phyloP scores from a whole-genome alignment of 2,888 invertebrate genomes.

The Drosophila kambysellisi region DNA sequence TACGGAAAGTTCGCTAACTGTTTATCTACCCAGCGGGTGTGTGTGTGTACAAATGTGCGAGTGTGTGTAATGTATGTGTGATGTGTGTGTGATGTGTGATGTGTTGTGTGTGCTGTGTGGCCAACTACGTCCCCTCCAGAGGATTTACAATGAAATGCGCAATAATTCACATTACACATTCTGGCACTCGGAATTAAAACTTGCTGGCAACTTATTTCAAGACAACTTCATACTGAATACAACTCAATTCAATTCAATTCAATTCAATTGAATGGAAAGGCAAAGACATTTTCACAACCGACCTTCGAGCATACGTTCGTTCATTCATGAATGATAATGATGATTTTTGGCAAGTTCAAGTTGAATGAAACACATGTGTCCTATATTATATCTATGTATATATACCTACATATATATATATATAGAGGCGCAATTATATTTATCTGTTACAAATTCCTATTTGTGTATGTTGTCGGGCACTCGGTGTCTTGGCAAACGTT shows the following conservation, averaged over 20 bases:
- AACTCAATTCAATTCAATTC: constrained; percentile 31
- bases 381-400: constrained; percentile 23
- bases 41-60: constrained; percentile 4
- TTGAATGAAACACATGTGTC: constrained; percentile 66
- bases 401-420: neutral
- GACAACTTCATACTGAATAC: constrained; percentile 58
- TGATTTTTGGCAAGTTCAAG: constrained; percentile 73
- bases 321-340: constrained; percentile 66
- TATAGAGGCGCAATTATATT: constrained; percentile 21
- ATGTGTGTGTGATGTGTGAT: constrained; percentile 6
- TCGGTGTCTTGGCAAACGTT: constrained; percentile 56
- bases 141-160: constrained; percentile 72
- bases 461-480: constrained; percentile 25
- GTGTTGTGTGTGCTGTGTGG: constrained; percentile 5
- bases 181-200: constrained; percentile 32
- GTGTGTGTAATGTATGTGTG: constrained; percentile 1
- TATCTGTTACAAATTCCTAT: constrained; percentile 63
- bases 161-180: constrained; percentile 74
- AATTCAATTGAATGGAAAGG: constrained; percentile 21
- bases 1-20: constrained; percentile 54
- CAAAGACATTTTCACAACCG: constrained; percentile 35
- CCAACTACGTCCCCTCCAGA: constrained; percentile 40
- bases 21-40: constrained; percentile 30
- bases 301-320: constrained; percentile 39
- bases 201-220: constrained; percentile 50